A percentile compares a stretch with the other conserved stretches of the same genome.
These are phyloP conservation scores for Lerista edwardsae DNA, from an alignment of 2,797 vertebrate species.

Conservation along the genomic window DNA sequence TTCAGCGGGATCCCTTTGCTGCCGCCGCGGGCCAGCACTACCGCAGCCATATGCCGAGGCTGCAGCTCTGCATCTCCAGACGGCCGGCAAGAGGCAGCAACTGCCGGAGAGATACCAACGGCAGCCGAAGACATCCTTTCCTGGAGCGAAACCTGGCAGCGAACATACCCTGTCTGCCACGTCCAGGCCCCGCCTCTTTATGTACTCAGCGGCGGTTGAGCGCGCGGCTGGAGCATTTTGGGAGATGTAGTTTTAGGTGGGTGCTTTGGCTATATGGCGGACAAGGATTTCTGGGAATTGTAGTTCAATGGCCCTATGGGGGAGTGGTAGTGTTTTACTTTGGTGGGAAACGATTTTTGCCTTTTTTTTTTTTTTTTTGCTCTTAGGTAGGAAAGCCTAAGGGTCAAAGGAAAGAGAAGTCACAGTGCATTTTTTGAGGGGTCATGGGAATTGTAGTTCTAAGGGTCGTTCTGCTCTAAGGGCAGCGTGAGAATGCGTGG, in stretches of 20 bases:
- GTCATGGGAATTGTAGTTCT: background rate
- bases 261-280: too few relatives aligned
- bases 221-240: background rate
- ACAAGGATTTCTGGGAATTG: background rate
- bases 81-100: constrained; percentile 44
- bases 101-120: constrained; percentile 9
- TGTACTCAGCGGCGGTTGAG: background rate
- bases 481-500: too few relatives aligned
- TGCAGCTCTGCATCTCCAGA: constrained; percentile 57
- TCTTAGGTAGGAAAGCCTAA: too few relatives aligned
- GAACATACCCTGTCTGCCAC: constrained; percentile 22
- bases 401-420: too few relatives aligned
- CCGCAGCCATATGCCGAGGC: constrained; percentile 78
- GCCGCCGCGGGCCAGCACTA: constrained; percentile 90
- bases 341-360: too few relatives aligned
- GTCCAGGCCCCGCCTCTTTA: constrained; percentile 32
- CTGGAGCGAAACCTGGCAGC: background rate
- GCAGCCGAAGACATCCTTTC: background rate
- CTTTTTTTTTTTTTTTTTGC: too few relatives aligned
- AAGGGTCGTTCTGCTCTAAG: background rate
- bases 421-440: too few relatives aligned
- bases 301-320: background rate
- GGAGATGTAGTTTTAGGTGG: constrained; percentile 37
- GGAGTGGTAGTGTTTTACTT: too few relatives aligned
- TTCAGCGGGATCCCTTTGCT: constrained; percentile 94